Evolutionary conservation across 1,140 invertebrate genomes (phyloP), one percentile per base, ranked within the genome.

Genomic region (Conus betulinus): DNA sequence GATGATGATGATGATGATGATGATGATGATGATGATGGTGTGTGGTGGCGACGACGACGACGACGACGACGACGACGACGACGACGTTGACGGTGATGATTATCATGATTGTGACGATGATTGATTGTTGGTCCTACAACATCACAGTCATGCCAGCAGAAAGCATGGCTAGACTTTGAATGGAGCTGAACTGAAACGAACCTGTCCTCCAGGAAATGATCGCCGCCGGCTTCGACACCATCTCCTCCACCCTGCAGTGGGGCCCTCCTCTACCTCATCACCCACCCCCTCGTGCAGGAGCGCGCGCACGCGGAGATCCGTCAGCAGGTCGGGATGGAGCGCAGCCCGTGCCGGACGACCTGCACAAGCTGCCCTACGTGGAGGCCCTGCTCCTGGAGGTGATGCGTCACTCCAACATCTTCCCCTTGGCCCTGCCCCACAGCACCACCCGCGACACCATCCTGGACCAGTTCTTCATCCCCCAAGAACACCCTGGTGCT

Each of bases 171-270:
- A 39, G 39, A 39, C 39, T 39, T 39, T 39, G 39, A 39, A 39
- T 39, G 39, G 39, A 39, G 39, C 39, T 39, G 39, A 39, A 39
- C 39, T 39, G 39, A 39, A 39, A 39, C 39, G 39, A 39, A 39
- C 39, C 39, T 39, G 39, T 39, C 11, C 76, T 78, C 3, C 63
- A 87, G 51, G 94, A 94, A 71, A 88, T 95, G 13, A 94, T 95
- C 88, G 92, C 91, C 13, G 95, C 95, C 3, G 95, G 95, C 27
- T 94, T 94, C 89, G 95, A 96, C 87, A 96, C 95, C 39, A 95
- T 94, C 25, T 90, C 94, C 6, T 94, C 92, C 74, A 94, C 94
- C 3, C 84, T 95, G n/a, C 92, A 93, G 57, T 96, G 95, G 95
- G 39, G 88, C 89, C 67, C 91, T 95, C 39, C 90, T 95, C n/a